These are phyloP conservation scores for Drosophila lowei DNA, from an alignment of 1,140 invertebrate genomes.

Conservation along the genomic window DNA sequence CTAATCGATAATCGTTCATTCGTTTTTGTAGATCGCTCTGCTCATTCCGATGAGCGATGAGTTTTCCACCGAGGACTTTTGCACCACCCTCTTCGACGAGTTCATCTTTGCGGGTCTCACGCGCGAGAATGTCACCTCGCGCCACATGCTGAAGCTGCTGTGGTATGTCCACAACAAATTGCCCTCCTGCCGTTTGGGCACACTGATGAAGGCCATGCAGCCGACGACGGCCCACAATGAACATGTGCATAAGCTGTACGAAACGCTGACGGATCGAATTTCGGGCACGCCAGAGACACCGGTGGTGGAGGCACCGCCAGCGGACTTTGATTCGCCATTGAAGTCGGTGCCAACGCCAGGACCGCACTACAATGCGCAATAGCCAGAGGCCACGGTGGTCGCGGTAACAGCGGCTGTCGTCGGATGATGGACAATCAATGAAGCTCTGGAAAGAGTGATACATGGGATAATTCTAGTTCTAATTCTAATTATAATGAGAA, in stretches of 20 bases:
- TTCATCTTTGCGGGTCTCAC: constrained; percentile 95
- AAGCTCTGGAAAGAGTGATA: too few relatives aligned
- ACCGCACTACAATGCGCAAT: constrained; percentile 85
- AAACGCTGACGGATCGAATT: constrained; percentile 91
- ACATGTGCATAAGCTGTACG: constrained; percentile 91
- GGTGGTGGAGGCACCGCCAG: constrained; percentile 83
- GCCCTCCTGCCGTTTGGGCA: constrained; percentile 90
- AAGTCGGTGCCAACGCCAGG: constrained; percentile 93
- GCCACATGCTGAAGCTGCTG: constrained; percentile 95
- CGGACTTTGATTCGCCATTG: constrained; percentile 88
- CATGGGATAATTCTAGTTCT: too few relatives aligned
- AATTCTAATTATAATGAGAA: too few relatives aligned
- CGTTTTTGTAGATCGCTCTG: constrained; percentile 87
- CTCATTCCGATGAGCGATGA: constrained; percentile 95
- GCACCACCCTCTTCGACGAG: constrained; percentile 97
- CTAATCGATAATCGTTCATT: not conserved
- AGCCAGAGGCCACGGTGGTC: constrained; percentile 51
- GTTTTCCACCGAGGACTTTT: constrained; percentile 96
- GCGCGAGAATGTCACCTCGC: constrained; percentile 93
- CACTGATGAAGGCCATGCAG: constrained; percentile 93
- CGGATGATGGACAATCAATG: constrained; percentile 22
- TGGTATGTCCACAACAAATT: constrained; percentile 96
- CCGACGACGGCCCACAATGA: constrained; percentile 93
- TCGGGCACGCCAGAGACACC: constrained; percentile 87
- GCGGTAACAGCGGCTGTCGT: constrained; percentile 39